A percentile compares a stretch with the other conserved stretches of the same genome.
phyloP scores from a whole-genome alignment of 1,140 invertebrate species.

The Solenopsis fugax region DNA sequence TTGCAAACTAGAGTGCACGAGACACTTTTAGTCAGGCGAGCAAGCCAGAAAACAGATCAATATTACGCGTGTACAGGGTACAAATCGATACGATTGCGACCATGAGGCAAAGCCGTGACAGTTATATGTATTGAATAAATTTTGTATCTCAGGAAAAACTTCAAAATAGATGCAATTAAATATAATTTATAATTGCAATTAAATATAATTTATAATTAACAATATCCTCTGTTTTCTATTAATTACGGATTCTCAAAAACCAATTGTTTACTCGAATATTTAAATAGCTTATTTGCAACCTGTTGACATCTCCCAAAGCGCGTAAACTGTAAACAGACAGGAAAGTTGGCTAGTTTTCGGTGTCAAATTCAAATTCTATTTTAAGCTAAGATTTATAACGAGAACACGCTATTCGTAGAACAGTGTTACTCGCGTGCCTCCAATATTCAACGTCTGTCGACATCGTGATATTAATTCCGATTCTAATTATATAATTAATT shows the following conservation, averaged over 20 bases:
- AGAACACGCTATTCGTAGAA: neutral
- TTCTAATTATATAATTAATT: slow-evolving; percentile 37
- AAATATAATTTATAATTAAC: slow-evolving; percentile 8
- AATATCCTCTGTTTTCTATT: neutral
- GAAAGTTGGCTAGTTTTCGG: neutral
- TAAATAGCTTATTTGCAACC: neutral
- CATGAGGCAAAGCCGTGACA: neutral
- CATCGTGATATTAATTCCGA: neutral
- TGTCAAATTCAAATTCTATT: slow-evolving; percentile 59
- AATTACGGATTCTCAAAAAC: neutral
- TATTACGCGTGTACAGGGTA: neutral
- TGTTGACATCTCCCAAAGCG: neutral
- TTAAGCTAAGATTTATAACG: slow-evolving; percentile 34
- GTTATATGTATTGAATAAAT: neutral
- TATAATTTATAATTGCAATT: slow-evolving; percentile 6
- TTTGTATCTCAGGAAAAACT: neutral
- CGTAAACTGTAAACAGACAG: slow-evolving; percentile 25
- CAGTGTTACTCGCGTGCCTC: slow-evolving; percentile 8
- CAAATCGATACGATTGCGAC: slow-evolving; percentile 27
- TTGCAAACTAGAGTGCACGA: neutral
- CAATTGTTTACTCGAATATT: neutral
- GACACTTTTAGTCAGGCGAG: neutral
- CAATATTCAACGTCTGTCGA: neutral
- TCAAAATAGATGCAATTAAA: neutral
- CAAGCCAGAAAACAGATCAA: slow-evolving; percentile 5